These are phyloP conservation scores for Hippocampus guttulatus DNA, from an alignment of 2,113 vertebrate genomes.

Conservation along the genomic window DNA sequence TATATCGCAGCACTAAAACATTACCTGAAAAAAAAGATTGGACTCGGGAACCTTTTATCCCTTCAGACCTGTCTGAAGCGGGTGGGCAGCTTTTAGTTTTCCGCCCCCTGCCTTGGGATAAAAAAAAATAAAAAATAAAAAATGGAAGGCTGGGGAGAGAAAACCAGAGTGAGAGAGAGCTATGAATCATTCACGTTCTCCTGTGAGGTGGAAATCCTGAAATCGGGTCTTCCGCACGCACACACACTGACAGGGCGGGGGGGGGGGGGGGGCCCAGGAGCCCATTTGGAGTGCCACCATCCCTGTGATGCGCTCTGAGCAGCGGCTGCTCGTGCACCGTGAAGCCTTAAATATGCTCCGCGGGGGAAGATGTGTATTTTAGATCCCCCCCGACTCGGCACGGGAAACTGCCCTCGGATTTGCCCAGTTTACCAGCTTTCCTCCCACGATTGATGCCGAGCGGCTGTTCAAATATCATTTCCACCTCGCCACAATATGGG, in stretches of 20 bases:
- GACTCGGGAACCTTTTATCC: constrained; percentile 17
- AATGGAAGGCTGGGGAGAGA: constrained; percentile 15
- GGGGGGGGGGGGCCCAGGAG: constrained; percentile 50
- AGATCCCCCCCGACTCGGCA: constrained; percentile 1
- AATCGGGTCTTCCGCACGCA: constrained; percentile 33
- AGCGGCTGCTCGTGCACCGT: constrained; percentile 24
- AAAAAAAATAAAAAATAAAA: constrained; percentile 18
- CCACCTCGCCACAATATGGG: neutral
- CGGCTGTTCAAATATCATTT: neutral
- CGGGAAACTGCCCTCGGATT: neutral
- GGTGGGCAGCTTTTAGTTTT: constrained; percentile 45
- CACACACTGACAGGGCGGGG: constrained; percentile 23
- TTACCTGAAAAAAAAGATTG: constrained; percentile 19
- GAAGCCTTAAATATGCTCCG: constrained; percentile 17
- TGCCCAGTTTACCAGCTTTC: neutral
- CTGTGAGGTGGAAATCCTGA: constrained; percentile 68
- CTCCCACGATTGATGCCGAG: neutral
- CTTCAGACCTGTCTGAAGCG: constrained; percentile 32
- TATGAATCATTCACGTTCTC: constrained; percentile 63
- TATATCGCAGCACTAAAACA: neutral
- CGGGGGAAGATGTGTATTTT: constrained; percentile 17
- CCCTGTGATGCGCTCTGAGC: constrained; percentile 55
- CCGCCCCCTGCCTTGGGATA: constrained; percentile 41
- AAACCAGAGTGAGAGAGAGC: constrained; percentile 22
- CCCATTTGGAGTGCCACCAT: constrained; percentile 48